phyloP scores from a whole-genome alignment of 2,888 invertebrate species.

The Cistogaster globosa region DNA sequence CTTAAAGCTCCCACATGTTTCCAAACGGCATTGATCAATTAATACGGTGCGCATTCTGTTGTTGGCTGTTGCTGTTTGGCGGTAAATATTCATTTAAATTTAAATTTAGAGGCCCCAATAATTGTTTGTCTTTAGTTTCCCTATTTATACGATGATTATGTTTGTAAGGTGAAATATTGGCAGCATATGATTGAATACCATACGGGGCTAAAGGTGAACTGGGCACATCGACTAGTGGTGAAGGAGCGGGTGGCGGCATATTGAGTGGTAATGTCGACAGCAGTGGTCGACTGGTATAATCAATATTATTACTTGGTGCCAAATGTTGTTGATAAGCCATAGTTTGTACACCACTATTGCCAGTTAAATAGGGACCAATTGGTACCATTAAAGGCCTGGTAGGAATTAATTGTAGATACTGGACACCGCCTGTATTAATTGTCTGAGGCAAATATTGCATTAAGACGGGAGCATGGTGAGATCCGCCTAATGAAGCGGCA shows the following conservation, averaged over 20 bases:
- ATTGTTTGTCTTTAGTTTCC: constrained; percentile 78
- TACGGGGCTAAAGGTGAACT: constrained; percentile 71
- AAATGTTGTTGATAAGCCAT: constrained; percentile 43
- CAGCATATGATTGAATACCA: constrained; percentile 77
- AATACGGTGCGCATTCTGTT: constrained; percentile 14
- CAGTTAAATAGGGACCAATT: constrained; percentile 78
- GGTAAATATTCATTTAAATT: constrained; percentile 82
- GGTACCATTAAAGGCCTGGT: constrained; percentile 82
- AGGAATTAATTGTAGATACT: constrained; percentile 82
- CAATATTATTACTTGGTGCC: constrained; percentile 57
- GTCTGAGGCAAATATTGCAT: constrained; percentile 82
- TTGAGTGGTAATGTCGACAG: constrained; percentile 71
- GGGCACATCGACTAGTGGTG: constrained; percentile 58
- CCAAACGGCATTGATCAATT: too few relatives aligned
- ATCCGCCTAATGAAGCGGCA: background rate
- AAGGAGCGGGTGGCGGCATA: constrained; percentile 58
- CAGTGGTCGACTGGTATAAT: constrained; percentile 74
- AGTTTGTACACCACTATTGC: constrained; percentile 48
- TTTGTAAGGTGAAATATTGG: constrained; percentile 74
- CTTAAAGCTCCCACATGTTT: too few relatives aligned
- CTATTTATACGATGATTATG: constrained; percentile 79
- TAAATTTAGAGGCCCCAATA: constrained; percentile 75
- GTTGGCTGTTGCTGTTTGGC: constrained; percentile 71
- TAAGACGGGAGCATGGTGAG: constrained; percentile 76
- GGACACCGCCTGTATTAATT: constrained; percentile 78